These are phyloP conservation scores for Trachymyrmex septentrionalis DNA, from an alignment of 1,140 invertebrate genomes.

Conservation along the genomic window DNA sequence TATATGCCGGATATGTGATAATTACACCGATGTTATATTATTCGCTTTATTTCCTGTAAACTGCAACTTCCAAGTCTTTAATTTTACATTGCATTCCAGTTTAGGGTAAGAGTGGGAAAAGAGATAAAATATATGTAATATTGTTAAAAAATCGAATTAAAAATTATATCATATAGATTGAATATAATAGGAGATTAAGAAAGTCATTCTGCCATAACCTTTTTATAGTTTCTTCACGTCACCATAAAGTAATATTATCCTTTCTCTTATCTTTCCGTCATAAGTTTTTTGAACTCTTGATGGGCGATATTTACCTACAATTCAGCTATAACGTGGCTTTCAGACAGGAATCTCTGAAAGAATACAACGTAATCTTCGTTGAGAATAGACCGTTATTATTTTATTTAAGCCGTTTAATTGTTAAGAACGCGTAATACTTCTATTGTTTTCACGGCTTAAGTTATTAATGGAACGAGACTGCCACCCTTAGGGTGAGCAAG, in stretches of 20 bases:
- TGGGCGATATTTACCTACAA: not conserved
- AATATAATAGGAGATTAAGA: not conserved
- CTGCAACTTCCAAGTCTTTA: slow-evolving; percentile 5
- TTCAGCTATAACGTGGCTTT: not conserved
- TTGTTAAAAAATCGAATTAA: not conserved
- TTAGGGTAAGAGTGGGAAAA: not conserved
- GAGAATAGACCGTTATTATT: slow-evolving; percentile 79
- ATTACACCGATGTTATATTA: slow-evolving; percentile 26
- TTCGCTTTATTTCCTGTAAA: slow-evolving; percentile 41
- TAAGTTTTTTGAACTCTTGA: slow-evolving; percentile 6
- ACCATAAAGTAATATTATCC: not conserved
- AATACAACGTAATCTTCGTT: not conserved
- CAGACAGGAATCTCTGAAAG: not conserved
- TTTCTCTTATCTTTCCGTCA: not conserved
- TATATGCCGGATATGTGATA: not conserved
- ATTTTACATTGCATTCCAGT: not conserved
- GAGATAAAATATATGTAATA: not conserved
- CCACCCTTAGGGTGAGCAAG: slow-evolving; percentile 8
- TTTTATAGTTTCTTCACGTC: not conserved
- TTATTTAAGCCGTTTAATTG: slow-evolving; percentile 82
- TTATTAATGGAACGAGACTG: slow-evolving; percentile 83
- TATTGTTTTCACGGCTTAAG: slow-evolving; percentile 81
- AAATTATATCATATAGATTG: not conserved
- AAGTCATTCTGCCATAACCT: not conserved
- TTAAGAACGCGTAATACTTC: slow-evolving; percentile 77